Evolutionary conservation across 92 coral and sea anemone genomes (phyloP), one percentile per base, ranked within the genome.

Genomic region (Palythoa heliodiscus): DNA sequence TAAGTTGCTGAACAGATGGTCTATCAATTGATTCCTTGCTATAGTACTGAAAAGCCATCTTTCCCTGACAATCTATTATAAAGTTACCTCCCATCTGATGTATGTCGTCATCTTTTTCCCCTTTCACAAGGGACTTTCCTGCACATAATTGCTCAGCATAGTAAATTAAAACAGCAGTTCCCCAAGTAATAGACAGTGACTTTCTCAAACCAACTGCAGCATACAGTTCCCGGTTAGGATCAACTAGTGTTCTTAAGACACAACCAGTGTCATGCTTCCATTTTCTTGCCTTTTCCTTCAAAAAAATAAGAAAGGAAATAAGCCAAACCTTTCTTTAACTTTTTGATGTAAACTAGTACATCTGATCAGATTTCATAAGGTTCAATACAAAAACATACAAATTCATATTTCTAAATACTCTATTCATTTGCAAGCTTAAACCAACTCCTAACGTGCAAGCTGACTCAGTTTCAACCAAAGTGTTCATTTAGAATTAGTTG

Each of bases 61-160:
- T 93, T 60, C 99, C 99, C 25, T 78, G 67, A 72, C 83, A 50
- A 91, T 93, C 93, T 47, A 96, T 82, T 16, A 96, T 82, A 76
- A 96, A 94, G 87, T 96, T 93, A 11, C 99, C 99, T 8, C 98
- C 99, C 92, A 96, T 93, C 64, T 96, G 99, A 29, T 90, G 92
- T 11, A 93, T 95, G 69, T 96, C 99, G 54, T 96, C 99, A 40
- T 89, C 93, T 22, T 96, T 95, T 43, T 91, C 87, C 79, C 90
- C 70, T 2, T 89, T 87, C 16, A 89, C 82, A 43, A 96, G 86
- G 66, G 88, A 86, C 72, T 96, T 86, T 2, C 95, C 95, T n/a
- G 93, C 93, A 55, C 91, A 73, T 88, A 92, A 88, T 76, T 96
- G 93, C 71, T 96, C 99, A 29, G 99, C 98, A 76, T 96, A 96